Evolutionary conservation across 2,888 invertebrate species (phyloP).

Genomic region (Archaeoteleia sp.): DNA sequence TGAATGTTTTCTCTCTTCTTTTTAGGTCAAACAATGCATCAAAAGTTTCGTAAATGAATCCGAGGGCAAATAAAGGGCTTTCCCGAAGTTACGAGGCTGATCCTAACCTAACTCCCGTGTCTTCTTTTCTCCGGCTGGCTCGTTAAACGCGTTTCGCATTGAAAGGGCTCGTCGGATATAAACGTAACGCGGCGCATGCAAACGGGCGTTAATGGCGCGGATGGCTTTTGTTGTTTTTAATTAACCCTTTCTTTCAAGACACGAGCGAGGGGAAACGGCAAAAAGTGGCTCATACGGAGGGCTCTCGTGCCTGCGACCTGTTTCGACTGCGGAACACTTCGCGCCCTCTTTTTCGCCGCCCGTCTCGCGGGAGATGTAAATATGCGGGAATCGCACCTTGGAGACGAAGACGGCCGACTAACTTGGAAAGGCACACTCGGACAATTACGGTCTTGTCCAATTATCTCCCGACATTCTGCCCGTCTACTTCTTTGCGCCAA

Average conservation of each 20-base stretch:
- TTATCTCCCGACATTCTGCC: constrained; percentile 65
- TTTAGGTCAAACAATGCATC: too few relatives aligned
- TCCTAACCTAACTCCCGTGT: constrained; percentile 17
- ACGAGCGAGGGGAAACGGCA: constrained; percentile 65
- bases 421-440: constrained; percentile 51
- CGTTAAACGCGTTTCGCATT: constrained; percentile 58
- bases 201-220: constrained; percentile 74
- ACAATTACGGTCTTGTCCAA: constrained; percentile 73
- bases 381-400: constrained; percentile 72
- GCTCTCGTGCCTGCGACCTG: constrained; percentile 48
- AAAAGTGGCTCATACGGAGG: constrained; percentile 55
- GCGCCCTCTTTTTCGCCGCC: constrained; percentile 50
- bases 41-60: constrained; percentile 20
- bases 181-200: constrained; percentile 73
- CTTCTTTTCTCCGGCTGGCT: constrained; percentile 45
- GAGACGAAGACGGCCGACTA: constrained; percentile 63
- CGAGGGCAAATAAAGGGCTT: constrained; percentile 17
- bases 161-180: constrained; percentile 64
- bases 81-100: constrained; percentile 19
- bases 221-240: constrained; percentile 75
- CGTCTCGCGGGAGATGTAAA: constrained; percentile 72
- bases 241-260: constrained; percentile 75
- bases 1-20: too few relatives aligned
- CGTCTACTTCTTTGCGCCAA: constrained; percentile 31
- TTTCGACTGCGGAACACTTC: constrained; percentile 31